These are phyloP conservation scores for Macroteleia sp. DNA, from an alignment of 2,888 invertebrate genomes.

Conservation along the genomic window DNA sequence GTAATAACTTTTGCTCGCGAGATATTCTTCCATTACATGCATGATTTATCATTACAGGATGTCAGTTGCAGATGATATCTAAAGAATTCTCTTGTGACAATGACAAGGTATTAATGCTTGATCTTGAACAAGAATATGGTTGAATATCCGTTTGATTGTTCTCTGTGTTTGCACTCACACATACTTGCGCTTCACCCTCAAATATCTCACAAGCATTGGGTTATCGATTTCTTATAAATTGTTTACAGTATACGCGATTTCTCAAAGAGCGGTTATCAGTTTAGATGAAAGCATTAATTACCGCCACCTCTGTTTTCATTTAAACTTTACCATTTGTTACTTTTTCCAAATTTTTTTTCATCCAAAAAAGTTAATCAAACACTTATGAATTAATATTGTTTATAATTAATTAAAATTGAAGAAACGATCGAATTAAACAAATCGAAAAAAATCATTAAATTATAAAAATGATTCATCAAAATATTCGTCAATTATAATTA, in stretches of 20 bases:
- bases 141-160: constrained; percentile 61
- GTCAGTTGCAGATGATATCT: constrained; percentile 59
- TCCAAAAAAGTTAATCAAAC: too few species aligned
- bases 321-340: too few species aligned
- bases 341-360: too few species aligned
- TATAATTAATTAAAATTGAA: too few species aligned
- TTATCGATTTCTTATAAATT: constrained; percentile 62
- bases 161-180: constrained; percentile 51
- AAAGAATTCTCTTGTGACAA: constrained; percentile 63
- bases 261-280: constrained; percentile 51
- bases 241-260: constrained; percentile 52
- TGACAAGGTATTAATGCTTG: constrained; percentile 63
- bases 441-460: too few species aligned
- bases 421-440: too few species aligned
- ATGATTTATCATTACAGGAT: constrained; percentile 61
- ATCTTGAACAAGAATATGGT: constrained; percentile 63
- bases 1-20: constrained; percentile 54
- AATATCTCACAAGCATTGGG: constrained; percentile 60
- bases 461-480: too few species aligned
- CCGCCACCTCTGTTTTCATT: background rate
- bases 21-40: constrained; percentile 51
- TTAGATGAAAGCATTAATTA: constrained; percentile 42
- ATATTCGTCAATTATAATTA: too few species aligned
- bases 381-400: too few species aligned
- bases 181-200: constrained; percentile 48